These are phyloP conservation scores for Scaptomyza parva DNA, from an alignment of 2,888 invertebrate genomes.

Conservation along the genomic window DNA sequence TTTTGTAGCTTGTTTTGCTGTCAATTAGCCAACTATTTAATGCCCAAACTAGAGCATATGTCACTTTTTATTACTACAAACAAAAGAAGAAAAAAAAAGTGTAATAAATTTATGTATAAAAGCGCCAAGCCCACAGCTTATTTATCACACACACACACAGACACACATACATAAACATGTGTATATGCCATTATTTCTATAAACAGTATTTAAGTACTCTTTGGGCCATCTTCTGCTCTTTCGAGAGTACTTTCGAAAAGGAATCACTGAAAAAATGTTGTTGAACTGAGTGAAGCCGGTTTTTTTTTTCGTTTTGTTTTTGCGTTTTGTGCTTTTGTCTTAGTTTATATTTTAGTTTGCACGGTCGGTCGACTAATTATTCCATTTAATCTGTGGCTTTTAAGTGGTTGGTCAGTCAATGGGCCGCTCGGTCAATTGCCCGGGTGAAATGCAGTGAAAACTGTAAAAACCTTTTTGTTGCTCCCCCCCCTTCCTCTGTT, in stretches of 20 bases:
- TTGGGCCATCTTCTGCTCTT: neutral
- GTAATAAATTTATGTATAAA: conserved; percentile 1
- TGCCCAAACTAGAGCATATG: conserved; percentile 5
- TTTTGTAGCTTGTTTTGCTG: neutral
- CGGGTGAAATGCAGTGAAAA: conserved; percentile 57
- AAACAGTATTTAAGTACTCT: conserved; percentile 1
- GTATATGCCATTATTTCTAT: neutral
- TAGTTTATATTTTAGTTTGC: conserved; percentile 37
- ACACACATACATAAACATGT: neutral
- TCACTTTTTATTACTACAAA: conserved; percentile 6
- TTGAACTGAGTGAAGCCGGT: conserved; percentile 13
- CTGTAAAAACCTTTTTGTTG: conserved; percentile 29
- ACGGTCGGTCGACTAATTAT: conserved; percentile 68
- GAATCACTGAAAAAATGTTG: conserved; percentile 5
- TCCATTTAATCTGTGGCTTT: conserved; percentile 64
- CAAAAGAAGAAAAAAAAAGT: neutral
- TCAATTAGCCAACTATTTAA: neutral
- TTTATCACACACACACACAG: no score
- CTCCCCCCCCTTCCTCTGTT: neutral
- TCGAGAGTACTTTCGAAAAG: conserved; percentile 10
- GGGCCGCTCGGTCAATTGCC: conserved; percentile 52
- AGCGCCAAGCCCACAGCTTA: neutral
- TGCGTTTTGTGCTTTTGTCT: conserved; percentile 4
- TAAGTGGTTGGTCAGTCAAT: conserved; percentile 63
- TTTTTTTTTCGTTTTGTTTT: conserved; percentile 1